Conservation (phyloP, 2,797 vertebrate species). For the Notolepis coatsorum region DNA sequence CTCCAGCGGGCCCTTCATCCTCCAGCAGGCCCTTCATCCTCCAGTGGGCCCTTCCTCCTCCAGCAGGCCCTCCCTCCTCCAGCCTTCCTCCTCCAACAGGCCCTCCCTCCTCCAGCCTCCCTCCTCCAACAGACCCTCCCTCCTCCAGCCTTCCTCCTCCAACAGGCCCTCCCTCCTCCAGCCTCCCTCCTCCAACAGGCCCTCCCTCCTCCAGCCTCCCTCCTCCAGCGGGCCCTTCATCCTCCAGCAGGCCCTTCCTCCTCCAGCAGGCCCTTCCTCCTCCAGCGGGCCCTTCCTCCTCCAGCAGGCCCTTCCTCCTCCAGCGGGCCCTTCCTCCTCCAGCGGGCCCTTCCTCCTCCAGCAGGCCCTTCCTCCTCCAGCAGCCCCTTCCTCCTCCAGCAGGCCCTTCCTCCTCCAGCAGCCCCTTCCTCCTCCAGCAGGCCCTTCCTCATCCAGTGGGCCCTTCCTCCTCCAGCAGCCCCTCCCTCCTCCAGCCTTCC, state of each 20-base stretch:
- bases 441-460: no score
- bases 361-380: conserved; percentile 35
- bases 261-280: conserved; percentile 47
- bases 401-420: background rate
- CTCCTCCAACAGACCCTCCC: conserved; percentile 15
- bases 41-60: background rate
- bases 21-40: no score
- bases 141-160: conserved; percentile 42
- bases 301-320: conserved; percentile 30
- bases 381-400: conserved; percentile 42
- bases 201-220: conserved; percentile 42
- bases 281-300: background rate
- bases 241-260: conserved; percentile 20
- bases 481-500: conserved; percentile 42
- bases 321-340: conserved; percentile 42
- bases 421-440: conserved; percentile 44
- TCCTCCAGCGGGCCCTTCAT: conserved; percentile 14
- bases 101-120: no score
- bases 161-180: no score
- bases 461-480: background rate
- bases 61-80: conserved; percentile 36
- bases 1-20: conserved; percentile 26
- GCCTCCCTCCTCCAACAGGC: background rate
- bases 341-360: background rate
- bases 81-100: conserved; percentile 32